Conservation (phyloP, 2,888 invertebrate species). For the Isoperla grammatica region DNA sequence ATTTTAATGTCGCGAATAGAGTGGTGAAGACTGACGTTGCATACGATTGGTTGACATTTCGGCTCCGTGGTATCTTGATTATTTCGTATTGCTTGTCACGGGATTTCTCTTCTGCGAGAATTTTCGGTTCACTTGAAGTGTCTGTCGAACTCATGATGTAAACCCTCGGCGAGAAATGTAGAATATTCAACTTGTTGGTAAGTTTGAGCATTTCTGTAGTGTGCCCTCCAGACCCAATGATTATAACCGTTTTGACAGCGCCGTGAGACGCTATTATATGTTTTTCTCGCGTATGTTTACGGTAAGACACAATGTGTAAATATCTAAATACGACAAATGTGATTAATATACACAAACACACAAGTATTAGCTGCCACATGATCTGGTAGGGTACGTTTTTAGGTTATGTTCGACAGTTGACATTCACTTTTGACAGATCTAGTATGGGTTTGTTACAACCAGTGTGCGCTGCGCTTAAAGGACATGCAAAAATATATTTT, state of each 20-base stretch:
- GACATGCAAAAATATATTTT: too few relatives aligned
- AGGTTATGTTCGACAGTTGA: too few relatives aligned
- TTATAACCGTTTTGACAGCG: slow-evolving; percentile 49
- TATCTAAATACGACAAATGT: too few relatives aligned
- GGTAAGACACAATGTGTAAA: too few relatives aligned
- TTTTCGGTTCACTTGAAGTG: slow-evolving; percentile 63
- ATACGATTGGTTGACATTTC: slow-evolving; percentile 84
- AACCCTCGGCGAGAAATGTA: slow-evolving; percentile 63
- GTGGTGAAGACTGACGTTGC: slow-evolving; percentile 74
- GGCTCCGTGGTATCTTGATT: slow-evolving; percentile 69
- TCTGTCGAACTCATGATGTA: slow-evolving; percentile 79
- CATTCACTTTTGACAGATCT: too few relatives aligned
- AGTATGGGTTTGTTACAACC: too few relatives aligned
- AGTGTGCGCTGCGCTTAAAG: too few relatives aligned
- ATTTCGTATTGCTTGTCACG: slow-evolving; percentile 45
- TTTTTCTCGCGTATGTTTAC: neutral
- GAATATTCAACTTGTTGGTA: slow-evolving; percentile 54
- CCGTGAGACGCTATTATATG: neutral
- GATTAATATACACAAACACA: too few relatives aligned
- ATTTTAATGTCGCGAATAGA: slow-evolving; percentile 59
- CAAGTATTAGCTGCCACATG: too few relatives aligned
- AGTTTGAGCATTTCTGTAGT: slow-evolving; percentile 90
- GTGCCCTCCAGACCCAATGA: slow-evolving; percentile 83
- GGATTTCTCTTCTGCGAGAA: slow-evolving; percentile 49
- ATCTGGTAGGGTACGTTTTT: too few relatives aligned